Evolutionary conservation across 1,140 invertebrate species (phyloP).

Genomic region (Drosophila setifemur): DNA sequence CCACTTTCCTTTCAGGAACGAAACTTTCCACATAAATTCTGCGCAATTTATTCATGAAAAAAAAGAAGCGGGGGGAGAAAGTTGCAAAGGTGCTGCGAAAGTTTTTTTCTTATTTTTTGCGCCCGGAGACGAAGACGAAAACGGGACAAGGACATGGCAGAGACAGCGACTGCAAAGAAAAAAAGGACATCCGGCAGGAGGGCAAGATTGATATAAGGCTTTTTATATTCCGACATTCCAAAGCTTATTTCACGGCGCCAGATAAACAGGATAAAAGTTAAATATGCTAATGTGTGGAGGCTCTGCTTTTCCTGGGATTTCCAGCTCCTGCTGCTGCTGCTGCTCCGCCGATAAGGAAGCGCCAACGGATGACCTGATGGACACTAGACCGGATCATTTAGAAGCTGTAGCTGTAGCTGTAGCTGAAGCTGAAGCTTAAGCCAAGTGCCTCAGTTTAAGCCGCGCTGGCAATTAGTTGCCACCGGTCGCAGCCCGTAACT

Average conservation of each 20-base stretch:
- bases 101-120: conserved; percentile 16
- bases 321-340: conserved; percentile 5
- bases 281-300: conserved; percentile 73
- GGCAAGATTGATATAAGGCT: conserved; percentile 76
- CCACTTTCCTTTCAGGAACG: conserved; percentile 66
- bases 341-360: not conserved
- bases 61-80: conserved; percentile 29
- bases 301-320: conserved; percentile 25
- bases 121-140: conserved; percentile 14
- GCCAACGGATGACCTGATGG: conserved; percentile 26
- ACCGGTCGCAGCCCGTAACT: conserved; percentile 40
- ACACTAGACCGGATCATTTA: conserved; percentile 26
- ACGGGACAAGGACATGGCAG: conserved; percentile 19
- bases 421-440: conserved; percentile 29
- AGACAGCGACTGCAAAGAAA: conserved; percentile 6
- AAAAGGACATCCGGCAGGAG: conserved; percentile 62
- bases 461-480: conserved; percentile 56
- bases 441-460: conserved; percentile 33
- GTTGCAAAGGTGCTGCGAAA: conserved; percentile 62
- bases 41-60: conserved; percentile 79
- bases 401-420: conserved; percentile 51
- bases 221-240: conserved; percentile 76
- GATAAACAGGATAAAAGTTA: conserved; percentile 63
- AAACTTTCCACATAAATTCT: conserved; percentile 79
- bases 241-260: conserved; percentile 59